Evolutionary conservation across 2,113 vertebrate genomes (phyloP), one percentile per base, ranked within the genome.

Genomic region (Fregetta grallaria): DNA sequence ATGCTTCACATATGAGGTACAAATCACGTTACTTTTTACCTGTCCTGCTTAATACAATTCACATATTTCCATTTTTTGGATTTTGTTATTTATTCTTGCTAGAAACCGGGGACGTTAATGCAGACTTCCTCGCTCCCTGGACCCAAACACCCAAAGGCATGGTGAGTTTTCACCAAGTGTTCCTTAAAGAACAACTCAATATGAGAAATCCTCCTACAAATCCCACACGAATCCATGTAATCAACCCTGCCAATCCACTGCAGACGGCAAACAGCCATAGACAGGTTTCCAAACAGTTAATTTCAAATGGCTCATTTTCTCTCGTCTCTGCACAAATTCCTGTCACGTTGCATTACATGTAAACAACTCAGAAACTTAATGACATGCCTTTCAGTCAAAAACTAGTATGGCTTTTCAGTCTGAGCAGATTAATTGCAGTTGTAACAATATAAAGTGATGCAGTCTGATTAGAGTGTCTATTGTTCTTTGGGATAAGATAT

Each of bases 311-410:
- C 75, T 88, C 42, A 44, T 92, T 93, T 94, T 90, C 59, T 77
- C 47, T 90, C 78, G 45, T 86, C 71, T 79, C 82, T 1, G 1
- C 62, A 80, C 67, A 88, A 90, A 83, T 63, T 93, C 38, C 82
- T 88, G 78, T 92, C 78, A 67, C 76, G 63, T 74, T 92, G 58
- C 63, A 76, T 95, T 93, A 83, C 59, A 79, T 86, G 63, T 83
- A 95, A 96, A 95, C 78, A 96, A 76, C 45, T 66, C 58, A 83
- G 89, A 91, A 96, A 70, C 50, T 62, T 95, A 93, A 95, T 82
- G 73, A 72, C 42, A 62, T 90, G 81, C 63, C 92, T 83, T 93
- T 96, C 85, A 90, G 92, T 92, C 75, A 90, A 90, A 94, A 92
- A 70, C 58, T 76, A 68, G 32, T 70, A 62, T 62, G 75, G 78